Conservation (phyloP, 2,797 vertebrate genomes). For the Lates japonicus region DNA sequence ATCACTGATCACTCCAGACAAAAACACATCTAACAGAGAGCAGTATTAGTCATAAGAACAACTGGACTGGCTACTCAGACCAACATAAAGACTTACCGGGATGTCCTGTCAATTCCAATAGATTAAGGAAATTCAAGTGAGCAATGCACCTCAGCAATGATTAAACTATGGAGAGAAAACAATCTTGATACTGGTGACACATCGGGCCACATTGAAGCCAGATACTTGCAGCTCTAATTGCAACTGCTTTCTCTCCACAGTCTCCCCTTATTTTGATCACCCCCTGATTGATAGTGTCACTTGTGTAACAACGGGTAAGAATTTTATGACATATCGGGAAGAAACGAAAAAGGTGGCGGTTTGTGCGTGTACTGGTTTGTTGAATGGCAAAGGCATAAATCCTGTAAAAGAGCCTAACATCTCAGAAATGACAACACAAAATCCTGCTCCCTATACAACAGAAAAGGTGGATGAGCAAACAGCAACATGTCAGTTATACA, state of each 20-base stretch:
- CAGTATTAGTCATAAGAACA: not conserved
- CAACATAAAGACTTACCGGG: not conserved
- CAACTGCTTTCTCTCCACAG: not conserved
- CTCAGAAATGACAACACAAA: not conserved
- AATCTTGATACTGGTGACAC: no score
- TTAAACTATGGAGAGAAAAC: no score
- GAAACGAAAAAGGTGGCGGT: no score
- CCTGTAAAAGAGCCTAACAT: not conserved
- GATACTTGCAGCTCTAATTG: not conserved
- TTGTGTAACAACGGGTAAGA: not conserved
- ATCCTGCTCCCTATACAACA: not conserved
- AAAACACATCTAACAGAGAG: not conserved
- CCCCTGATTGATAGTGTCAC: not conserved
- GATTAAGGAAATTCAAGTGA: not conserved
- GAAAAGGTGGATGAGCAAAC: constrained; percentile 5
- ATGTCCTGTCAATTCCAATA: not conserved
- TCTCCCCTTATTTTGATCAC: not conserved
- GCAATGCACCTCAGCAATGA: not conserved
- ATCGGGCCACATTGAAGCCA: no score
- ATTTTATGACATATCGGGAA: not conserved
- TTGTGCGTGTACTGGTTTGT: no score
- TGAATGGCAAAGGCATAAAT: not conserved
- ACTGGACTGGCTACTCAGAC: not conserved
- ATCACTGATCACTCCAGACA: no score
- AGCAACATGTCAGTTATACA: not conserved